Conservation (phyloP, 2,797 vertebrate genomes). For the Masticophis lateralis region DNA sequence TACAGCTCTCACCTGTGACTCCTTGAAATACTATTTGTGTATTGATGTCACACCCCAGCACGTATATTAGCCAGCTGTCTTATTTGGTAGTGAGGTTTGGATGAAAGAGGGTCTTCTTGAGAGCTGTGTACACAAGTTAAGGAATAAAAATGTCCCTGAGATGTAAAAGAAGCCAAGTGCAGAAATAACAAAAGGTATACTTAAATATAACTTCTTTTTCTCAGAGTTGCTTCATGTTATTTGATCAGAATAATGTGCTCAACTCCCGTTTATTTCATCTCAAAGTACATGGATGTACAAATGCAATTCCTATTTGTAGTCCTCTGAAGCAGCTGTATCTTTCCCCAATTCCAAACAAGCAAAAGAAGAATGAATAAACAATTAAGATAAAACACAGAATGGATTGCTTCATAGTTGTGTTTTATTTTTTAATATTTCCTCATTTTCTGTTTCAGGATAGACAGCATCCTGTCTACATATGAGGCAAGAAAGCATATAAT, state of each 20-base stretch:
- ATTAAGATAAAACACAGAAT: not conserved
- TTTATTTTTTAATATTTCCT: not conserved
- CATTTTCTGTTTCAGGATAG: not conserved
- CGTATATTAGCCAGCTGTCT: not conserved
- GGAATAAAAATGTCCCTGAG: not conserved
- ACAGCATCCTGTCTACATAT: not conserved
- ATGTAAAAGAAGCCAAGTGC: not conserved
- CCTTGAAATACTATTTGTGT: not conserved
- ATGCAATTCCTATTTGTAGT: not conserved
- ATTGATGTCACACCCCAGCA: constrained; percentile 7
- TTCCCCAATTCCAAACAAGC: not conserved
- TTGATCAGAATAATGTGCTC: not conserved
- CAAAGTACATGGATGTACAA: not conserved
- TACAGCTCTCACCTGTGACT: not conserved
- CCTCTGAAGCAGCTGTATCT: not conserved
- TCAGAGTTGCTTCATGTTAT: not conserved
- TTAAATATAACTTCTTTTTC: not conserved
- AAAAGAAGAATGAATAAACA: not conserved
- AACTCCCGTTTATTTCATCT: not conserved
- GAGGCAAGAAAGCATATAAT: not conserved
- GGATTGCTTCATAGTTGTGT: not conserved
- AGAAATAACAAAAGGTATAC: not conserved
- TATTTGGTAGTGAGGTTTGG: not conserved
- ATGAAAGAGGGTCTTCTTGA: not conserved
- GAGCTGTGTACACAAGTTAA: not conserved